Percentiles rank a stretch among this genome's conserved stretches.
Conservation (phyloP, 2,797 vertebrate genomes). For the Helostoma temminkii region DNA sequence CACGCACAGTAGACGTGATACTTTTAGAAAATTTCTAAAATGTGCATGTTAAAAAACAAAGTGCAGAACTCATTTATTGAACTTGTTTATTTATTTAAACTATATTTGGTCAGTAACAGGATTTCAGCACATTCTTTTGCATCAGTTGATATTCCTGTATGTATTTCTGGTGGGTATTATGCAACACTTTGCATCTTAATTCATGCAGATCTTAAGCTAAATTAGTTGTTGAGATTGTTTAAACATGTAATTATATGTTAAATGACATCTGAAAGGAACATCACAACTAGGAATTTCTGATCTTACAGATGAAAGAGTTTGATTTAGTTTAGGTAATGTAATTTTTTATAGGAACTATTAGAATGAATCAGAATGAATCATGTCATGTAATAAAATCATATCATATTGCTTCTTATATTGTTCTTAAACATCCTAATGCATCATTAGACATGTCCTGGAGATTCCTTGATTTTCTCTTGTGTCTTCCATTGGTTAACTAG, state of each 20-base stretch:
- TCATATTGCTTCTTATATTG: neutral
- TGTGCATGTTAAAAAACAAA: neutral
- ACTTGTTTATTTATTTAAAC: no score
- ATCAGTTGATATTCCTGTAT: neutral
- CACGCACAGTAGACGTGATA: no score
- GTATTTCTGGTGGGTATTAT: no score
- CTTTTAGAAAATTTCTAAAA: conserved; percentile 12
- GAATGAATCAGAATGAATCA: neutral
- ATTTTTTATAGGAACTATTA: no score
- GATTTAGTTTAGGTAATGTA: no score
- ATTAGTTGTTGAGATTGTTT: conserved; percentile 2
- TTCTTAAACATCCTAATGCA: conserved; percentile 6
- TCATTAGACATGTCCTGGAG: conserved; percentile 11
- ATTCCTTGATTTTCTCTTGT: conserved; percentile 13
- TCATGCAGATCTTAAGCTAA: conserved; percentile 7
- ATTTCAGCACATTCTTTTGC: neutral
- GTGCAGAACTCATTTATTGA: neutral
- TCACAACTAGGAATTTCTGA: neutral
- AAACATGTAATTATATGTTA: conserved; percentile 8
- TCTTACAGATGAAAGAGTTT: neutral
- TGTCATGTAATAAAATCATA: no score
- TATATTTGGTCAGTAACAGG: neutral
- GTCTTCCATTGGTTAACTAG: conserved; percentile 59
- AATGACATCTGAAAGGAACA: neutral
- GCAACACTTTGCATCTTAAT: neutral